These are phyloP conservation scores for Phyllotis vaccarum DNA, from an alignment of 2,797 vertebrate species.

Conservation along the genomic window DNA sequence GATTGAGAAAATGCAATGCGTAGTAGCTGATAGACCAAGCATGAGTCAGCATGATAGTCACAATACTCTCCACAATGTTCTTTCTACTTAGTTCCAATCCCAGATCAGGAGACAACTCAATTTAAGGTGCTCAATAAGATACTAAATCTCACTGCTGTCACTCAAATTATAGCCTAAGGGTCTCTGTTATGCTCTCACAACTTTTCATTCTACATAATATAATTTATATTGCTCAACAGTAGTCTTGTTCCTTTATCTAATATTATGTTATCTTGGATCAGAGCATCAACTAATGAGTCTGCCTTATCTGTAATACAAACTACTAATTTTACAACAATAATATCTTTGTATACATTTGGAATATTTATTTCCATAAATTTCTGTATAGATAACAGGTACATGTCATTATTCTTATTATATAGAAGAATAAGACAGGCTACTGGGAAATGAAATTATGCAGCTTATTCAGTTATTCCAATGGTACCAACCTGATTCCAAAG, in stretches of 20 bases:
- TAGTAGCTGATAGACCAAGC: constrained; percentile 27
- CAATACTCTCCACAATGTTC: constrained; percentile 68
- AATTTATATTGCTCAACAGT: constrained; percentile 80
- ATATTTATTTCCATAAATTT: constrained; percentile 48
- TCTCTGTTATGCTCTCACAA: constrained; percentile 82
- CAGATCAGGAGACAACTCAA: constrained; percentile 86
- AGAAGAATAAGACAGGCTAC: not conserved
- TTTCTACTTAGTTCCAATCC: constrained; percentile 59
- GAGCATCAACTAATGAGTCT: constrained; percentile 18
- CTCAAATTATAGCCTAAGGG: constrained; percentile 85
- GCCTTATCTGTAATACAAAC: not conserved
- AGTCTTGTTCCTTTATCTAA: constrained; percentile 78
- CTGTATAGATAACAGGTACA: not conserved
- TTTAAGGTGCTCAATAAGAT: constrained; percentile 82
- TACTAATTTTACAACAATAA: not conserved
- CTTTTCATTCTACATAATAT: constrained; percentile 83
- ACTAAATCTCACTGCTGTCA: constrained; percentile 83
- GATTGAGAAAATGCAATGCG: not conserved
- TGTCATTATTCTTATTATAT: constrained; percentile 20
- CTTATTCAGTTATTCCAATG: not conserved
- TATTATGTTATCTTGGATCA: constrained; percentile 62
- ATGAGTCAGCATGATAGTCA: not conserved
- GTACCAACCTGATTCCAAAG: not conserved
- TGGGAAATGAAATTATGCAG: not conserved
- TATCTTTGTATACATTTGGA: constrained; percentile 8